Base-by-base conservation (phyloP, 92 coral and sea anemone genomes). In the Epizoanthus stellaris region DNA sequence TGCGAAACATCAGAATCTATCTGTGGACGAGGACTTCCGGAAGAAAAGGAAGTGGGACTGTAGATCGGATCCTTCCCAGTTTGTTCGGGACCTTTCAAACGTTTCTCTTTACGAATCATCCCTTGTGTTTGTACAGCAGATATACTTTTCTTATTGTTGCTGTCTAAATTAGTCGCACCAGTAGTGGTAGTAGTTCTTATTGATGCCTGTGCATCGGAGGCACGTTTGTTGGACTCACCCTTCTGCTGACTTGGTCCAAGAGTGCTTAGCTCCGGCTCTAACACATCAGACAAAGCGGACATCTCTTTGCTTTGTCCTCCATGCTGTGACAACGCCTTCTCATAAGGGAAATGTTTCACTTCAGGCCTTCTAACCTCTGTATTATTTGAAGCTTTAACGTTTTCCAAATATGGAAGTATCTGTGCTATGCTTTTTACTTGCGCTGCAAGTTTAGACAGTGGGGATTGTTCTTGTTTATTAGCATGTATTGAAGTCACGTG, bases 291-390 rank as follows among this genome's bases (percentile, higher is more conserved):
- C 40, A 63, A 10, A 17, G 83, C 71, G 10, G 83, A 79, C 8
- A 56, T 30, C 61, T 79, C 83, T 42, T 63, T 79, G 25, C 83
- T 79, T 62, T 79, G 72, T 63, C 83, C 83, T 63, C 60, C 73
- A 20, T 79, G 70, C 65, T 62, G 83, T 30, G 72, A 42, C 5
- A 38, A 62, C 67, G 30, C 43, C n/a, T 36, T 40, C n/a, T 79
- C 59, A 63, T 62, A 23, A 1, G 52, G 2, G 9, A 20, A 20
- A 14, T 4, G 71, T 8, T 25, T 66, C 14, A 38, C 6, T 1
- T 79, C 10, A 52, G 47, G 71, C 4, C 45, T 77, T 77, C 11
- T 13, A 70, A 3, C 30, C 4, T n/a, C 49, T 47, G 52, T 6
- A 1, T 2, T 43, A 19, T 43, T 40, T 40, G 16, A 45, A 20